Base-by-base conservation (phyloP, 2,797 vertebrate genomes). In the Mastacembelus armatus region DNA sequence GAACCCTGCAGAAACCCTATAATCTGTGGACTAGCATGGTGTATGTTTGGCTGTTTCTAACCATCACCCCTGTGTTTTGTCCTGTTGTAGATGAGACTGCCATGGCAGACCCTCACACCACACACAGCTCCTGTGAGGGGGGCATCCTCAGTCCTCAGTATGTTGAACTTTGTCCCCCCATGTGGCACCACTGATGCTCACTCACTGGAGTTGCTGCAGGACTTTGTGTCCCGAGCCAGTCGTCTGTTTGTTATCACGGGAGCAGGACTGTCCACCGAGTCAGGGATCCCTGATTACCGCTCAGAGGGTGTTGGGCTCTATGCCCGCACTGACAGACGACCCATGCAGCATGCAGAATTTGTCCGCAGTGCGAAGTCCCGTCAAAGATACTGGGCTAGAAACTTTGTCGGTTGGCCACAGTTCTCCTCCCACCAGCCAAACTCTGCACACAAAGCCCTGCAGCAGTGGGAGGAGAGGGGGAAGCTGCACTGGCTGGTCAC, bases 401-500 rank as follows among this genome's bases (percentile, higher is more conserved):
- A 97, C 90, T 99, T 96, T 1, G 91, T 95, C n/a, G 98, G 97
- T 7, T 99, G 98, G 98, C 95, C 95, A 4, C 94, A 84, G 76
- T 99, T 99, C 85, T 98, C 95, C 6, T 95, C 95, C 2, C 95
- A 92, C 64, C 90, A 86, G 81, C 98, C 98, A 0, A 99, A 99
- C 84, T 32, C 57, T 1, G 95, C 96, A 1, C 98, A 99, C 79
- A 43, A 66, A 72, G 87, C 86, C 0, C 85, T 99, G 49, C 92
- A 77, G 66, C 79, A 73, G 38, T 99, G 96, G 97, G 97, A 99
- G 81, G 89, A 86, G 18, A 76, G 66, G 0, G 95, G 94, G 4
- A 97, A 95, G 83, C 74, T 99, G 62, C 93, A 97, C 89, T 99
- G 98, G 98, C 80, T 99, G 87, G 96, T 98, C 74, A 99, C 98